Percentiles rank a stretch among this genome's conserved stretches.
phyloP scores from a whole-genome alignment of 2,888 invertebrate genomes.

The Diaphora mendica region DNA sequence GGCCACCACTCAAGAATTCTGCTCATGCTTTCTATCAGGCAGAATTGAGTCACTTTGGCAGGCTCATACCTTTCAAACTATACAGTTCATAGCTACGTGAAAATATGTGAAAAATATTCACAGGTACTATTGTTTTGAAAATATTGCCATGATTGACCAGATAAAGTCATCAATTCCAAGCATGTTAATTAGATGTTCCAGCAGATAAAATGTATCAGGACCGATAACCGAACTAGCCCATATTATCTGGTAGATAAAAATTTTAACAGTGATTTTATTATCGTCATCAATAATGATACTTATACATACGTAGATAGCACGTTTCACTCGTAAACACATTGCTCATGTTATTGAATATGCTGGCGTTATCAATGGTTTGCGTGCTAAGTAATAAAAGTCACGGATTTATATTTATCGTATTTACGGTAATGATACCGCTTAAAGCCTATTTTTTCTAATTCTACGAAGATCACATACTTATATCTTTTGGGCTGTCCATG shows the following conservation, averaged over 20 bases:
- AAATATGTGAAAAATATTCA: not conserved
- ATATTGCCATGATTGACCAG: not conserved
- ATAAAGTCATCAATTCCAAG: constrained; percentile 2
- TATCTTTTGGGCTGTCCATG: too few relatives aligned
- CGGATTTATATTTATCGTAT: not conserved
- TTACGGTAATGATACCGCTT: not conserved
- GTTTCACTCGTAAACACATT: not conserved
- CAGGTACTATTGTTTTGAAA: not conserved
- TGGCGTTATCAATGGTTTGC: not conserved
- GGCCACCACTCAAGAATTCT: too few relatives aligned
- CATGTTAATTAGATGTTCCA: constrained; percentile 11
- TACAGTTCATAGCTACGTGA: not conserved
- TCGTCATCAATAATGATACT: constrained; percentile 12
- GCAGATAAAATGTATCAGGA: constrained; percentile 7
- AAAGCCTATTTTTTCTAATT: not conserved
- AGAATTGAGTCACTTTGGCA: too few relatives aligned
- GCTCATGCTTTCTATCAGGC: too few relatives aligned
- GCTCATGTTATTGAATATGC: not conserved
- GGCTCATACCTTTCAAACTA: too few relatives aligned
- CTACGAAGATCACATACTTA: not conserved
- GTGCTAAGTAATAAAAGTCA: not conserved
- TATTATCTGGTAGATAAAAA: constrained; percentile 13
- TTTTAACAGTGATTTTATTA: constrained; percentile 24
- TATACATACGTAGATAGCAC: constrained; percentile 4
- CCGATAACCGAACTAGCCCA: constrained; percentile 4